Percentiles rank a stretch among this genome's conserved stretches.
Evolutionary conservation across 2,888 invertebrate species (phyloP).

Genomic region (Hirtodrosophila trivittata): DNA sequence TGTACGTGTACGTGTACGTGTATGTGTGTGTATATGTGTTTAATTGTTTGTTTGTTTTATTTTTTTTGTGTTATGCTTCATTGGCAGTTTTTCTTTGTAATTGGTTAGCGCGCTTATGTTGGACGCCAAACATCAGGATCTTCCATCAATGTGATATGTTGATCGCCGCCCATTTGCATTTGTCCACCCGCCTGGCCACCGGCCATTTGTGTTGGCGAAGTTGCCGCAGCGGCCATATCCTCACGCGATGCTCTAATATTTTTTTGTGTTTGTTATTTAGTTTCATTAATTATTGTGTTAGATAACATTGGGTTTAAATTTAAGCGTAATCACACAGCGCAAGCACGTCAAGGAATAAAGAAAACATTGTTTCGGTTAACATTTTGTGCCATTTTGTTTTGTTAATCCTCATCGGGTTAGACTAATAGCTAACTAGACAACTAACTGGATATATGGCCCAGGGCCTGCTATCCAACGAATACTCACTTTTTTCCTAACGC

Average conservation of each 20-base stretch:
- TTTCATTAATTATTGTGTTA: conserved; percentile 23
- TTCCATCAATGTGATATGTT: conserved; percentile 94
- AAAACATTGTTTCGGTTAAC: conserved; percentile 71
- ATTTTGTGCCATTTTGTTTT: conserved; percentile 34
- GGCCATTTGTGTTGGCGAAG: conserved; percentile 87
- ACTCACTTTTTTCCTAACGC: conserved; percentile 97
- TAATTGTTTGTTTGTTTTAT: conserved; percentile 23
- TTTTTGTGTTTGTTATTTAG: conserved; percentile 26
- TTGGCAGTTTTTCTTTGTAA: conserved; percentile 65
- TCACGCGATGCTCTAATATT: conserved; percentile 90
- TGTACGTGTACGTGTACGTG: conserved; percentile 21
- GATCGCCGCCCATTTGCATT: conserved; percentile 84
- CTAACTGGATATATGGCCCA: conserved; percentile 17
- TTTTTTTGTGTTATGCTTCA: conserved; percentile 28
- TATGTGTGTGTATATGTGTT: conserved; percentile 29
- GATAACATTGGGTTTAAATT: conserved; percentile 38
- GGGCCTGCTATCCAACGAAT: conserved; percentile 15
- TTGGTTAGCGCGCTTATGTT: conserved; percentile 87
- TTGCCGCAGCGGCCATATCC: conserved; percentile 93
- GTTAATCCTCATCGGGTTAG: conserved; percentile 25
- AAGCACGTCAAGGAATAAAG: conserved; percentile 69
- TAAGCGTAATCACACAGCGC: conserved; percentile 70
- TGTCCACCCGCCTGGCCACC: conserved; percentile 85
- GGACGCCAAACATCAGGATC: conserved; percentile 97
- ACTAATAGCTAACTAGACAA: conserved; percentile 34